Evolutionary conservation across 2,888 invertebrate genomes (phyloP).

Genomic region (Vanessa cardui): DNA sequence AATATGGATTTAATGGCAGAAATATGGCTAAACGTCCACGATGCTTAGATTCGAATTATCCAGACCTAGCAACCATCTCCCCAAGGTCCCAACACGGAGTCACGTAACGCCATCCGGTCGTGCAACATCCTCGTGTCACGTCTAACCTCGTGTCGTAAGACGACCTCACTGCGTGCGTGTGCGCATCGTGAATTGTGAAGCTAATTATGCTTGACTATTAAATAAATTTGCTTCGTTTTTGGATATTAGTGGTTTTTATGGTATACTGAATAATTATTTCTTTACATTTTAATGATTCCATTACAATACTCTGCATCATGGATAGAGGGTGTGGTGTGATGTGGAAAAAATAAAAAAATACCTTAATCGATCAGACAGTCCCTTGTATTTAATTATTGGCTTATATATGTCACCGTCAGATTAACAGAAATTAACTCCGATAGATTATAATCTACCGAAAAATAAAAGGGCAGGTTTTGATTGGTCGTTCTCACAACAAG

Average conservation of each 20-base stretch:
- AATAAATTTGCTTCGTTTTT: not conserved
- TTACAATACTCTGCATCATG: too few relatives aligned
- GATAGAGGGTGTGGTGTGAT: too few relatives aligned
- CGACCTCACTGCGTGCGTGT: slow-evolving; percentile 21
- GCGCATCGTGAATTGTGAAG: slow-evolving; percentile 4
- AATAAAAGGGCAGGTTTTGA: too few relatives aligned
- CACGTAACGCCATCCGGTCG: slow-evolving; percentile 19
- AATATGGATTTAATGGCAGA: not conserved
- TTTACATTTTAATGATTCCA: too few relatives aligned
- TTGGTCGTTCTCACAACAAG: too few relatives aligned
- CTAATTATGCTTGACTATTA: not conserved
- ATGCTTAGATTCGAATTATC: not conserved
- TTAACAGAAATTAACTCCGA: too few relatives aligned
- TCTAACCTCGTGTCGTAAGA: slow-evolving; percentile 26
- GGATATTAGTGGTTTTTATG: not conserved
- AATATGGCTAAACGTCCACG: not conserved
- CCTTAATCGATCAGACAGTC: too few relatives aligned
- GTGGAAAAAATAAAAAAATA: too few relatives aligned
- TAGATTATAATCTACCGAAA: too few relatives aligned
- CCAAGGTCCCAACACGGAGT: slow-evolving; percentile 1
- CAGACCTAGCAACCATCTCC: not conserved
- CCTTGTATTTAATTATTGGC: too few relatives aligned
- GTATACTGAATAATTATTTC: not conserved
- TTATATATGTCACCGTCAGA: too few relatives aligned
- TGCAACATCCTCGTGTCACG: slow-evolving; percentile 18